Conservation (phyloP, 2,113 vertebrate species). For the Pterocles gutturalis region DNA sequence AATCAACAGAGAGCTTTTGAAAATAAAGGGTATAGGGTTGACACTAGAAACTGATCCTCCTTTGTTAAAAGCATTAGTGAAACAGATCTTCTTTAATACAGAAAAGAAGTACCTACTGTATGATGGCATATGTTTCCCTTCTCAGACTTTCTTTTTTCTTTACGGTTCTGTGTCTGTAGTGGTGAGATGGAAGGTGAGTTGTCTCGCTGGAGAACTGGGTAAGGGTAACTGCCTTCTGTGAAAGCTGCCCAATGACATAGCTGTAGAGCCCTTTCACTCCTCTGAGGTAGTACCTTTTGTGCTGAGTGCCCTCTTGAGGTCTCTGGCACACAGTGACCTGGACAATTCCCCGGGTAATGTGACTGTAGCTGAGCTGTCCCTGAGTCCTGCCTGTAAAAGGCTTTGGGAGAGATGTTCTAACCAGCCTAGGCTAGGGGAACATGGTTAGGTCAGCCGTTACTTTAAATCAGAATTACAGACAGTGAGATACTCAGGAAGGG, state of each 20-base stretch:
- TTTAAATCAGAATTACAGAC: background rate
- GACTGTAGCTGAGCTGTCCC: background rate
- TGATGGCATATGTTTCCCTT: background rate
- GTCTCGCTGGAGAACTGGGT: background rate
- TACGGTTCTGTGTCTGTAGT: background rate
- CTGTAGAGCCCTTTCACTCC: accelerated
- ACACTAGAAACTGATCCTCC: background rate
- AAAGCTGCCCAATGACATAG: background rate
- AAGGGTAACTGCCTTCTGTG: background rate
- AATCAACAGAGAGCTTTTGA: background rate
- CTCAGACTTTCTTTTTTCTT: background rate
- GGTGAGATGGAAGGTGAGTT: background rate
- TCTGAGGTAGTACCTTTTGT: background rate
- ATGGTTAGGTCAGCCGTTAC: background rate
- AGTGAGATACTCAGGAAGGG: background rate
- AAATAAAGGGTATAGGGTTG: background rate
- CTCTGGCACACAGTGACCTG: background rate
- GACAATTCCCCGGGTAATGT: background rate
- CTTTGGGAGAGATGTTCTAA: background rate
- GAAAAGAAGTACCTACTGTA: background rate
- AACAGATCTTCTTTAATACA: background rate
- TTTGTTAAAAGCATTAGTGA: background rate
- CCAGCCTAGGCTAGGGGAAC: background rate
- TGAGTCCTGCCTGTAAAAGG: background rate
- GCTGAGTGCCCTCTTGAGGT: constrained; percentile 63